Base-by-base conservation (phyloP, 2,113 vertebrate genomes). In the Gallinago jamesoni region DNA sequence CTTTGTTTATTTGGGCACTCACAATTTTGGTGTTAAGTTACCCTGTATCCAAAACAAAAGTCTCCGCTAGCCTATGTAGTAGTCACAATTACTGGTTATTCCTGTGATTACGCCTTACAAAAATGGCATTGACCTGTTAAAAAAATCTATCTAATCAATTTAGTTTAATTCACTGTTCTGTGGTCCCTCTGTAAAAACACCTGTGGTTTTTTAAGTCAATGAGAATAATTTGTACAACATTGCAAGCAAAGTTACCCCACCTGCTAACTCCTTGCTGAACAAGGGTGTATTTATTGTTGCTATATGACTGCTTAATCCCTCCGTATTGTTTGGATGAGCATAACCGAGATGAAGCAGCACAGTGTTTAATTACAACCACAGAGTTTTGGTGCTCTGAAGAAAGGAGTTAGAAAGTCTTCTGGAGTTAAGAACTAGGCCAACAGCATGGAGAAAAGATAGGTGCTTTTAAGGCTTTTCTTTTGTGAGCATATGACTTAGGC, bases 311-410 rank as follows among this genome's bases (percentile, higher is more conserved):
- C 77, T 84, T 96, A 92, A 92, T 94, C 83, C 33, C 28, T 81
- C 78, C 0, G 0, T 35, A 84, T 62, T 92, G 33, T 95, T 94
- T 94, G 62, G 35, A 81, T 81, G 84, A 93, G 64, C 50, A 24
- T 56, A 92, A 87, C 83, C 89, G 86, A 94, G 92, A 90, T 33
- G 48, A 76, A 70, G 70, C 2, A 56, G 35, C 50, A 57, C 15
- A 17, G 52, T 20, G 9, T 79, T 80, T 94, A 91, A 94, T 93
- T 92, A 84, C n/a, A 67, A 89, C 66, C 77, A 86, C 20, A 57
- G 53, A 30, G 35, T 78, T 94, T 92, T 94, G 80, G 72, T 93
- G 83, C 52, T 94, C 64, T 95, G 75, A 78, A 89, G 83, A 88
- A 93, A 79, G 43, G 76, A 75, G 62, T 52, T 35, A 85, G 64